Conservation (phyloP, 1,140 invertebrate genomes). For the Phortica variegata region DNA sequence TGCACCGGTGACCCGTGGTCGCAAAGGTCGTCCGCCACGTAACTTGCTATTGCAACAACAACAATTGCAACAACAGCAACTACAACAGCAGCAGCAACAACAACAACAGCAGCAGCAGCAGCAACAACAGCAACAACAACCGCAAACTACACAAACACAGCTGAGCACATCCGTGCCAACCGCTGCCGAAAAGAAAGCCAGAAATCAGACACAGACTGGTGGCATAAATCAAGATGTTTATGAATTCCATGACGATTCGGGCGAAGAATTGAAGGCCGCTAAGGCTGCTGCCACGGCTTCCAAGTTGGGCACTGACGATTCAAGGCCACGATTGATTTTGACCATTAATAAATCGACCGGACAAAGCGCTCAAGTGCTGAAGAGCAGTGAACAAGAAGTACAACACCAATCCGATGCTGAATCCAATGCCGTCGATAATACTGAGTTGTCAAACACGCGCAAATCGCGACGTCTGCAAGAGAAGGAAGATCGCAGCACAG, state of each 20-base stretch:
- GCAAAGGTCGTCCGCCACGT: conserved; percentile 47
- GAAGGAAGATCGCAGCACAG: conserved; percentile 71
- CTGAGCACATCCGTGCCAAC: conserved; percentile 41
- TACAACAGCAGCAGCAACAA: conserved; percentile 26
- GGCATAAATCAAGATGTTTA: conserved; percentile 67
- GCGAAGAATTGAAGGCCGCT: conserved; percentile 63
- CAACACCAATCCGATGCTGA: not conserved
- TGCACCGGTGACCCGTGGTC: conserved; percentile 31
- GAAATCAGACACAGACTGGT: conserved; percentile 32
- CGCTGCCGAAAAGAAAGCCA: conserved; percentile 42
- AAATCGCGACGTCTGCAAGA: conserved; percentile 80
- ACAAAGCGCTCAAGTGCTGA: conserved; percentile 20
- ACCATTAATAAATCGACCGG: conserved; percentile 74
- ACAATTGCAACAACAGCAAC: conserved; percentile 36
- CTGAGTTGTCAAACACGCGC: conserved; percentile 69
- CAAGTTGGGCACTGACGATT: conserved; percentile 47
- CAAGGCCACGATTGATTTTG: conserved; percentile 71
- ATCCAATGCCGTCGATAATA: conserved; percentile 59
- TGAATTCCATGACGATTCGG: conserved; percentile 81
- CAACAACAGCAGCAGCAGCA: conserved; percentile 6
- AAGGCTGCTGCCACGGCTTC: conserved; percentile 5
- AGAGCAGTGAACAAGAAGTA: conserved; percentile 23
- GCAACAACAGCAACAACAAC: conserved; percentile 2
- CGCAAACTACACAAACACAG: conserved; percentile 34
- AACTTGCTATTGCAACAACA: conserved; percentile 39